Conservation (phyloP, 92 coral and sea anemone genomes). For the Virgularia gustaviana region DNA sequence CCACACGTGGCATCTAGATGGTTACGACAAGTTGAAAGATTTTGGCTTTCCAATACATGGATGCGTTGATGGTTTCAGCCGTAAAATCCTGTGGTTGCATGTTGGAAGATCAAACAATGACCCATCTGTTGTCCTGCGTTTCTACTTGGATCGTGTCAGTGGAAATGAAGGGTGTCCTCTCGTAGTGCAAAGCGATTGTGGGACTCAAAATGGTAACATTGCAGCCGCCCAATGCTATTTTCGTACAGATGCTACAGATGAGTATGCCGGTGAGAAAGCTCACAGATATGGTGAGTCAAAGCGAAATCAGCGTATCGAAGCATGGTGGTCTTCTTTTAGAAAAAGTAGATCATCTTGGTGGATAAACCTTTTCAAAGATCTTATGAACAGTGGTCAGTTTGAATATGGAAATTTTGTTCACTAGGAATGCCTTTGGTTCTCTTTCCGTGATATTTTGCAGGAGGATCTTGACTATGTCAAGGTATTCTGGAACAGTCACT, state of each 20-base stretch:
- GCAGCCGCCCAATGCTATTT: conserved; percentile 15
- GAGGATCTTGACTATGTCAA: conserved; percentile 49
- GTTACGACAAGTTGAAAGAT: conserved; percentile 15
- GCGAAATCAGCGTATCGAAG: conserved; percentile 53
- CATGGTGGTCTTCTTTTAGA: conserved; percentile 54
- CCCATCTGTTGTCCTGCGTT: conserved; percentile 9
- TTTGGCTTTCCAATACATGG: conserved; percentile 17
- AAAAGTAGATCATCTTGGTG: conserved; percentile 51
- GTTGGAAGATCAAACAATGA: conserved; percentile 6
- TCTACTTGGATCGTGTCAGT: conserved; percentile 17
- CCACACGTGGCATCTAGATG: conserved; percentile 18
- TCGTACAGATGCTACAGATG: conserved; percentile 20
- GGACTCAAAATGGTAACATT: conserved; percentile 14
- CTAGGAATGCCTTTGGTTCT: conserved; percentile 58
- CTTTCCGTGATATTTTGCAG: conserved; percentile 49
- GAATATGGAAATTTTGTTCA: conserved; percentile 37
- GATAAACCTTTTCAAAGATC: conserved; percentile 56
- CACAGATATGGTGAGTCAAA: conserved; percentile 49
- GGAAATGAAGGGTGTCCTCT: conserved; percentile 30
- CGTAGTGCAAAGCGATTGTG: conserved; percentile 21
- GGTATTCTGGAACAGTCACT: conserved; percentile 52
- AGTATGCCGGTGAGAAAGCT: conserved; percentile 26
- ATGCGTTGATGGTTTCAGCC: conserved; percentile 15
- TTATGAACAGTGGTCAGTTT: conserved; percentile 46
- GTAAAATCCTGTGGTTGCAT: conserved; percentile 7